Base-by-base conservation (phyloP, 37 sponge, comb jelly and placozoan species). In the Mnemiopsis leidyi region DNA sequence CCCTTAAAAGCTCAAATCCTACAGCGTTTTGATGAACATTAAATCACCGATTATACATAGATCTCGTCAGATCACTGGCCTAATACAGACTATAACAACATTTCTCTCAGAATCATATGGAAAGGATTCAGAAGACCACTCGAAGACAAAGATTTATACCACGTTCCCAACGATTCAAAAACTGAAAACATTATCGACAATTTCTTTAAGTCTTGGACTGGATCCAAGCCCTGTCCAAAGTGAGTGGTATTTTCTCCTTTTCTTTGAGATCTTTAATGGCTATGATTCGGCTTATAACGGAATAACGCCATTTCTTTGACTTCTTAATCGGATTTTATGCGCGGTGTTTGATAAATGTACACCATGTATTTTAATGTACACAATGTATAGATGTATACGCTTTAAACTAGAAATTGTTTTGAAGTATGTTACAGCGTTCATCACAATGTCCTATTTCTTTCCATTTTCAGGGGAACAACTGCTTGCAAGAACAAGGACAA, bases 161-260 rank as follows among this genome's bases (percentile, higher is more conserved):
- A 85, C 3, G 90, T 85, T 85, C 90, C 90, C 0, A 9, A n/a
- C 7, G 7, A 82, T 30, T 20, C 36, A 9, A 9, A 28, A 13
- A 85, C 48, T 23, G 3, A 21, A 39, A 85, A n/a, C 39, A 85
- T 85, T 3, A 85, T 40, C 1, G 61, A 85, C 3, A 23, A 39
- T 0, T 85, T 85, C 24, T 39, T n/a, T 16, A 32, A 25, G 16
- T 23, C 35, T 13, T 85, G 90, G 90, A 40, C 61, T 2, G 90
- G 90, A 13, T 21, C 20, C 30, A 85, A 38, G 2, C 90, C 90
- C 1, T 85, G 90, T 21, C 90, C 61, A 18, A 85, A 85, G 90
- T 85, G 28, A 85, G 90, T 85, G 3, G 2, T 34, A 82, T 20
- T 48, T 48, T 48, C n/a, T n/a, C n/a, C n/a, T n/a, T n/a, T n/a